Evolutionary conservation across 2,888 invertebrate species (phyloP).

Genomic region (Acanthosepion pharaonis): DNA sequence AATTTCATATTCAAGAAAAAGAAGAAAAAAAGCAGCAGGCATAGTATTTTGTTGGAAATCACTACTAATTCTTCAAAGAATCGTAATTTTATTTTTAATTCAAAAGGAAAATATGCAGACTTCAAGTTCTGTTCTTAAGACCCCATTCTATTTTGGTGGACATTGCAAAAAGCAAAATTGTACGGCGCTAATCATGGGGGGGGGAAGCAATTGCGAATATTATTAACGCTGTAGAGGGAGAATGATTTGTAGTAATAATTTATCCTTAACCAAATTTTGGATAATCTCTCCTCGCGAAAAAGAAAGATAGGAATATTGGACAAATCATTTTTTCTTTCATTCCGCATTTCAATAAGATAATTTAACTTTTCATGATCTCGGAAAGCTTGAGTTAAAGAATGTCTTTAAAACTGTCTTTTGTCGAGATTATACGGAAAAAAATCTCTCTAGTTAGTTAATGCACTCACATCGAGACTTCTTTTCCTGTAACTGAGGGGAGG

Average conservation of each 20-base stretch:
- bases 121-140: neutral
- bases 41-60: neutral
- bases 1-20: too few species aligned
- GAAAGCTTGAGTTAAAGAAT: neutral
- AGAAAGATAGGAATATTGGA: neutral
- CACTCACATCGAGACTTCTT: too few species aligned
- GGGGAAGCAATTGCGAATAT: neutral
- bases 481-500: too few species aligned
- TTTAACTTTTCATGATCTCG: neutral
- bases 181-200: neutral
- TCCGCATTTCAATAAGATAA: neutral
- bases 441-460: neutral
- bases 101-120: neutral
- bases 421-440: neutral
- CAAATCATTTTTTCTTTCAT: neutral
- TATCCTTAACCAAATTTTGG: neutral
- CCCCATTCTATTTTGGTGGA: neutral
- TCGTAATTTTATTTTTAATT: neutral
- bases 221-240: neutral
- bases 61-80: neutral
- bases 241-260: neutral
- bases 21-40: neutral
- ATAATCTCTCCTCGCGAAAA: neutral
- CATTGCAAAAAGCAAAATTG: neutral
- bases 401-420: too few species aligned